Conservation (phyloP, 2,113 vertebrate genomes). For the Antennarius striatus region DNA sequence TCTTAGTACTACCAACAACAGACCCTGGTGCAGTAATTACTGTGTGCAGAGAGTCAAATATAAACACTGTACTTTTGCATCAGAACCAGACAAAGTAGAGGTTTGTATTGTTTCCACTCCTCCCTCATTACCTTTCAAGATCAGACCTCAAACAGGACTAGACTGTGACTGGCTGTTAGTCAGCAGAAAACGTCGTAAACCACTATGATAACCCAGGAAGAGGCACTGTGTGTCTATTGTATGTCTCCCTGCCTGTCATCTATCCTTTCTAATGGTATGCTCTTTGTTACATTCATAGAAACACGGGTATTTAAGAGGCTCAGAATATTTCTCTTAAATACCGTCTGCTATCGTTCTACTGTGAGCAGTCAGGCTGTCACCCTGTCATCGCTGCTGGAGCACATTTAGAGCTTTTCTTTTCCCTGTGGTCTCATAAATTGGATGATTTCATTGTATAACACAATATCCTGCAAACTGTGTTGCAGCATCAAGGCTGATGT, state of each 20-base stretch:
- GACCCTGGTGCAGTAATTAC: slow-evolving; percentile 33
- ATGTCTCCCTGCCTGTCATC: slow-evolving; percentile 52
- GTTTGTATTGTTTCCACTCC: slow-evolving; percentile 37
- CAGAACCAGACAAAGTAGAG: slow-evolving; percentile 49
- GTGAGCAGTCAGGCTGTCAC: slow-evolving; percentile 29
- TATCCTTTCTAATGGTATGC: slow-evolving; percentile 57
- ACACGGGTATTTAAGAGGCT: slow-evolving; percentile 64
- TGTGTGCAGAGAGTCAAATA: slow-evolving; percentile 28
- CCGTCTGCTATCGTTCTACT: slow-evolving; percentile 21
- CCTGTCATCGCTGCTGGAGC: slow-evolving; percentile 61
- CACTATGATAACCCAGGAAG: slow-evolving; percentile 39
- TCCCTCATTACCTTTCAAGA: slow-evolving; percentile 47
- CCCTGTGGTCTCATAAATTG: slow-evolving; percentile 34
- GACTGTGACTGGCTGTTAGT: slow-evolving; percentile 38
- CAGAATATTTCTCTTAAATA: slow-evolving; percentile 54
- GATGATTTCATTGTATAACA: slow-evolving; percentile 27
- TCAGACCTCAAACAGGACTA: slow-evolving; percentile 10
- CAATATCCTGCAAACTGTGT: background rate
- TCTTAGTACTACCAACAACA: slow-evolving; percentile 16
- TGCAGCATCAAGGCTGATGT: background rate
- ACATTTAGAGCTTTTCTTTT: slow-evolving; percentile 64
- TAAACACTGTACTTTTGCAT: slow-evolving; percentile 54
- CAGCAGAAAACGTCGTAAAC: slow-evolving; percentile 49
- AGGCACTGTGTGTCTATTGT: slow-evolving; percentile 27
- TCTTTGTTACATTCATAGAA: slow-evolving; percentile 30